Evolutionary conservation across 2,888 invertebrate genomes (phyloP).

Genomic region (Tromatobia lineatoria): DNA sequence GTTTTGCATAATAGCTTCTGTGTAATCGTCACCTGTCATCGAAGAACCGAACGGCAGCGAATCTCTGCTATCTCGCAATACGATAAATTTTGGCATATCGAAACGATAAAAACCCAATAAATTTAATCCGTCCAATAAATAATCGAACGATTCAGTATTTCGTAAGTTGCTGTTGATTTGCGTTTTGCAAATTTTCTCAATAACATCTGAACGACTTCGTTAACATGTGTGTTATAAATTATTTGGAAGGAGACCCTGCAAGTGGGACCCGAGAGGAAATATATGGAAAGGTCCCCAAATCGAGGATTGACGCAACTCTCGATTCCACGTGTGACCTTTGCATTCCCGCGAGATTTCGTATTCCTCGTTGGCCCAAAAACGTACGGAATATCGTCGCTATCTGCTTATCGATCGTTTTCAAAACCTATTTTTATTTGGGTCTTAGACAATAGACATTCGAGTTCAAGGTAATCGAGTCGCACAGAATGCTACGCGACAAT

Average conservation of each 20-base stretch:
- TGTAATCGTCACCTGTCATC: constrained; percentile 26
- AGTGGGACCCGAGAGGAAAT: background rate
- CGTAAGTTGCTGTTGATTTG: background rate
- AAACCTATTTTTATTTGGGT: background rate
- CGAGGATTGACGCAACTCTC: constrained; percentile 37
- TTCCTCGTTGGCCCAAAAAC: constrained; percentile 4
- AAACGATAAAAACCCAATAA: constrained; percentile 24
- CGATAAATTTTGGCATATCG: constrained; percentile 11
- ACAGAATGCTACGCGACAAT: background rate
- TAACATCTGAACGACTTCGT: background rate
- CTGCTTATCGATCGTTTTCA: background rate
- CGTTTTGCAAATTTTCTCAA: background rate
- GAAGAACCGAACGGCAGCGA: background rate
- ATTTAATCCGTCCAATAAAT: background rate
- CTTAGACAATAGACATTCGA: constrained; percentile 11
- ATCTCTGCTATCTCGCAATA: background rate
- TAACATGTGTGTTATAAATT: constrained; percentile 15
- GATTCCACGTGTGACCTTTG: constrained; percentile 40
- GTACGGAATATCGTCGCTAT: background rate
- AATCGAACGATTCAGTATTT: constrained; percentile 15
- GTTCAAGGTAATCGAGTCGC: constrained; percentile 13
- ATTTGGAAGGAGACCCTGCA: background rate
- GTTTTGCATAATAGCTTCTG: constrained; percentile 43
- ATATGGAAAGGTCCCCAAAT: constrained; percentile 14
- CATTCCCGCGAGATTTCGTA: constrained; percentile 10